Evolutionary conservation across 2,113 vertebrate genomes (phyloP), one percentile per base, ranked within the genome.

Genomic region (Plestiodon gilberti): DNA sequence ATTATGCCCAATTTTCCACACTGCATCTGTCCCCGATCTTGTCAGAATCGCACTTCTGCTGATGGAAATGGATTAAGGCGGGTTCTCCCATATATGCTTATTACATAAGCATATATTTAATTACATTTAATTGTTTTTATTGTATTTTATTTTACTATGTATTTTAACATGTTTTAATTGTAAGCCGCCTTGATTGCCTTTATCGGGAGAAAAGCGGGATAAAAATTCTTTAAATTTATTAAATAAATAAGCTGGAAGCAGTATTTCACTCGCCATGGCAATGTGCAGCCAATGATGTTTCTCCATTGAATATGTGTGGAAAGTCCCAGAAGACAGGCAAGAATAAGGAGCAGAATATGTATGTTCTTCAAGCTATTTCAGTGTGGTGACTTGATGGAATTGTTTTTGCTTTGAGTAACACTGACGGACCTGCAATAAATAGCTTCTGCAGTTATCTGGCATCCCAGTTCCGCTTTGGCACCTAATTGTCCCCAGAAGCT

Each of bases 391-490:
- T 90, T 91, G 88, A 61, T 89, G 88, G 89, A 88, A 78, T 20
- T 61, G 64, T 22, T 77, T 73, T 84, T 83, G 38, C 55, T 82
- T 83, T 65, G 79, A 84, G 79, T 43, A 92, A 84, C 17, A 23
- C 78, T 81, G 48, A 23, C 3, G 35, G 73, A 43, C 10, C 85
- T 81, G 70, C 88, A 71, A 71, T 69, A 62, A 0, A 3, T 30
- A 67, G 89, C 70, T 79, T 87, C 89, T 81, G 64, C 84, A 69
- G 81, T 75, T 90, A 90, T 38, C 81, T 90, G 71, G 75, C 69
- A 64, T 87, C 86, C 90, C 22, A 74, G 62, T 48, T 89, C 88
- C 79, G 65, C 80, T 89, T 89, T 71, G 85, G 74, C 69, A 43
- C 70, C 48, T 84, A 85, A 87, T 86, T 90, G 59, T 64, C 87